Percentiles rank a stretch among this genome's conserved stretches.
Evolutionary conservation across 2,797 vertebrate species (phyloP).

Genomic region (Catostomus latipinnis): DNA sequence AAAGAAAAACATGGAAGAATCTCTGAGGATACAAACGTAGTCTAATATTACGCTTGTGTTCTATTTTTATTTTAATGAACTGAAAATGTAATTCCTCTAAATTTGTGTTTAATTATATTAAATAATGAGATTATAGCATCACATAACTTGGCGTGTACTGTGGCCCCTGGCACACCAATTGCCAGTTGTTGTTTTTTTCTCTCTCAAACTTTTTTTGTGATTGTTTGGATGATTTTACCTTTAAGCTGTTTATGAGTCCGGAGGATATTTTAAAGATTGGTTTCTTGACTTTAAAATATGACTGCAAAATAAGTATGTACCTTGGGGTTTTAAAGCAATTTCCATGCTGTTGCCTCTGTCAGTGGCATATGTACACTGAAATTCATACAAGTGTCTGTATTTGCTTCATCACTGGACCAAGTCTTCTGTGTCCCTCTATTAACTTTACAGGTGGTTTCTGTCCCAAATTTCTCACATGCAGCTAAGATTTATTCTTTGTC

Average conservation of each 20-base stretch:
- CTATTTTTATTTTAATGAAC: slow-evolving; percentile 67
- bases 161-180: slow-evolving; percentile 64
- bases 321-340: slow-evolving; percentile 59
- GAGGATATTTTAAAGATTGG: slow-evolving; percentile 40
- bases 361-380: slow-evolving; percentile 5
- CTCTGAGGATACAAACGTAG: slow-evolving; percentile 52
- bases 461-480: background rate
- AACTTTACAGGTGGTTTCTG: slow-evolving; percentile 16
- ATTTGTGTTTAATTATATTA: slow-evolving; percentile 72
- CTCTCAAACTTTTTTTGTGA: slow-evolving; percentile 24
- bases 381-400: slow-evolving; percentile 30
- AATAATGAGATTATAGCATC: slow-evolving; percentile 75
- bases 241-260: slow-evolving; percentile 47
- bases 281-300: slow-evolving; percentile 51
- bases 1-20: slow-evolving; percentile 39
- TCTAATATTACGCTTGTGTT: slow-evolving; percentile 66
- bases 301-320: slow-evolving; percentile 52
- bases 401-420: slow-evolving; percentile 33
- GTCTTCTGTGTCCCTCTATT: slow-evolving; percentile 34
- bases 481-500: slow-evolving; percentile 15
- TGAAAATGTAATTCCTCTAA: slow-evolving; percentile 51
- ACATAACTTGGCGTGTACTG: slow-evolving; percentile 70
- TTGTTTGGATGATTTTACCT: slow-evolving; percentile 36
- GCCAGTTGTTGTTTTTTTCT: slow-evolving; percentile 34
- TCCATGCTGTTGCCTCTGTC: slow-evolving; percentile 44